Conservation (phyloP, 2,113 vertebrate species). For the Madoqua kirkii region DNA sequence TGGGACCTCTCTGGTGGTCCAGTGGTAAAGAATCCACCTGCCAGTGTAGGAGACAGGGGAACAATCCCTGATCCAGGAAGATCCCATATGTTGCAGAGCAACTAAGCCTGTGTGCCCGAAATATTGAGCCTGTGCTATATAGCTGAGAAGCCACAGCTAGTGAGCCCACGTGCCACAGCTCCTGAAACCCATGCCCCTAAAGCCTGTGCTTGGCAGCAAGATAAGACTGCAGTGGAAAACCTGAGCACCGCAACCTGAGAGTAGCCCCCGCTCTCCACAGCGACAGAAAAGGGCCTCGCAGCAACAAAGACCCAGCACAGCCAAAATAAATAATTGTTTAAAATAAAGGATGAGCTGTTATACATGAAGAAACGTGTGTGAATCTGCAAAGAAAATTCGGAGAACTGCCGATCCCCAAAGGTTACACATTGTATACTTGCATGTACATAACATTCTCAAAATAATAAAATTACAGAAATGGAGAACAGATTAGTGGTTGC, state of each 20-base stretch:
- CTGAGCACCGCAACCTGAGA: accelerated
- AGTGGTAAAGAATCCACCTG: not conserved
- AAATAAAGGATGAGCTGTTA: not conserved
- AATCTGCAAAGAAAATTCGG: not conserved
- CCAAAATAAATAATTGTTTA: not conserved
- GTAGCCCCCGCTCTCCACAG: not conserved
- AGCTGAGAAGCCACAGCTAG: not conserved
- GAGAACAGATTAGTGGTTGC: not conserved
- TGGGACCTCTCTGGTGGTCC: not conserved
- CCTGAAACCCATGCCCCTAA: not conserved
- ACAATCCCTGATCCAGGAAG: not conserved
- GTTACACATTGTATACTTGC: no score
- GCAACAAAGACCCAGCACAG: not conserved
- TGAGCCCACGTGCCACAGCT: not conserved
- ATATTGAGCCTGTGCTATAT: not conserved
- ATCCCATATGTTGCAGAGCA: not conserved
- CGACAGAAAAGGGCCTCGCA: not conserved
- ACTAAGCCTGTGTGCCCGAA: not conserved
- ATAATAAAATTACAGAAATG: not conserved
- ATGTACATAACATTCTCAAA: not conserved
- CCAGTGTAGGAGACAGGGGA: not conserved
- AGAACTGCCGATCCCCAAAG: not conserved
- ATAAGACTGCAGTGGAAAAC: not conserved
- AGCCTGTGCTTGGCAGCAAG: not conserved
- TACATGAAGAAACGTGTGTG: not conserved